Percentiles rank a stretch among this genome's conserved stretches.
These are phyloP conservation scores for Rhizoglyphus robini DNA, from an alignment of 1,140 invertebrate genomes.

Conservation along the genomic window DNA sequence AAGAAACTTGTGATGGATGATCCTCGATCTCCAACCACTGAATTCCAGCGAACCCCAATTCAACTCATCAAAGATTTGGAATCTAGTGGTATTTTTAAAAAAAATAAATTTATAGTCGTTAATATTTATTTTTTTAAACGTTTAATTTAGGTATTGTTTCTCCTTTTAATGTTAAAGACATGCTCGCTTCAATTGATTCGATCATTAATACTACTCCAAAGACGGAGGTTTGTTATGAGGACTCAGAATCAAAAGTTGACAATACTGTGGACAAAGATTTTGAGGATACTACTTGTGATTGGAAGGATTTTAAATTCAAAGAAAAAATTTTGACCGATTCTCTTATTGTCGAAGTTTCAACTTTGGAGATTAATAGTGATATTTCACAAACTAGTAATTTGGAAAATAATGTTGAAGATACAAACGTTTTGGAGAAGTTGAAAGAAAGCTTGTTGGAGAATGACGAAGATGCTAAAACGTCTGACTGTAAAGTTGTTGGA, in stretches of 20 bases:
- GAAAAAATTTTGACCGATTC: constrained; percentile 5
- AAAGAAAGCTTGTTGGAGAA: not conserved
- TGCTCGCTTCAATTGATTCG: not conserved
- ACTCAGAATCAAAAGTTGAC: too few relatives aligned
- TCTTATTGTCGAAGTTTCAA: constrained; percentile 9
- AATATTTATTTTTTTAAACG: not conserved
- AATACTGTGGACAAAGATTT: not conserved
- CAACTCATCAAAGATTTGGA: not conserved
- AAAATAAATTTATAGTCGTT: not conserved
- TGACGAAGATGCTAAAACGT: not conserved
- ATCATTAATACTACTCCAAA: not conserved
- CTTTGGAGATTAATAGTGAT: not conserved
- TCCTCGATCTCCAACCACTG: constrained; percentile 1
- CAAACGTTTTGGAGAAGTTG: too few relatives aligned
- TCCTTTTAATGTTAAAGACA: constrained; percentile 4
- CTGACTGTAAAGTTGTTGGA: not conserved
- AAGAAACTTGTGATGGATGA: constrained; percentile 7
- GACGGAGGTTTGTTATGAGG: not conserved
- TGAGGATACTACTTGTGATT: not conserved
- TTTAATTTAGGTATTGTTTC: not conserved
- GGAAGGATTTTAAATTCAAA: not conserved
- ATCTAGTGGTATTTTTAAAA: not conserved
- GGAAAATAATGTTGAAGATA: too few relatives aligned
- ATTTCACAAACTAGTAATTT: not conserved
- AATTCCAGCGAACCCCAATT: not conserved